Percentiles rank a stretch among this genome's conserved stretches.
phyloP scores from a whole-genome alignment of 2,888 invertebrate genomes.

The Sthenelais limicola region DNA sequence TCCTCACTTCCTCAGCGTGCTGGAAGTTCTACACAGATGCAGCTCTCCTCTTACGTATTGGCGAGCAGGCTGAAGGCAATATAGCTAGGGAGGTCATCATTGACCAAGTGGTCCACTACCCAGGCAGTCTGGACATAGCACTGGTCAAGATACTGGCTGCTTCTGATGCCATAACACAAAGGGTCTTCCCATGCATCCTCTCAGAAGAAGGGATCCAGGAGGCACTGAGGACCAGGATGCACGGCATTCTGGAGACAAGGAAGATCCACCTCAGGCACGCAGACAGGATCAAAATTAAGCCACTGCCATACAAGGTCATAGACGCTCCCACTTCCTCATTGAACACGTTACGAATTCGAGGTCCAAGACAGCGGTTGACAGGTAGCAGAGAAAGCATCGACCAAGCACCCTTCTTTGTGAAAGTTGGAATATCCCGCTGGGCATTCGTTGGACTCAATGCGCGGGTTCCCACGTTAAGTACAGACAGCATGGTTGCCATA shows the following conservation, averaged over 20 bases:
- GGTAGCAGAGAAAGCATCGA: neutral
- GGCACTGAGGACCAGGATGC: neutral
- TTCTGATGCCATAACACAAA: constrained; percentile 1
- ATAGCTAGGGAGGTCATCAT: constrained; percentile 8
- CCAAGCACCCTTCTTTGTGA: constrained; percentile 26
- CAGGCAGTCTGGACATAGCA: constrained; percentile 19
- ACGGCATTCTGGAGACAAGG: constrained; percentile 25
- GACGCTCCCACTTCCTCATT: constrained; percentile 6
- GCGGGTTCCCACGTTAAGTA: neutral
- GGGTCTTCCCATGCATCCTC: constrained; percentile 24
- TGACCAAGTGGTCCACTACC: constrained; percentile 26
- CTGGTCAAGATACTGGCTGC: constrained; percentile 12
- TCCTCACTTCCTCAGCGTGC: constrained; percentile 13
- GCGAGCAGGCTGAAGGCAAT: neutral
- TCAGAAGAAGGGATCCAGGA: constrained; percentile 12
- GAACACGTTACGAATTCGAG: constrained; percentile 1
- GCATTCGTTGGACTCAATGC: constrained; percentile 20
- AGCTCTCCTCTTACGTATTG: constrained; percentile 11
- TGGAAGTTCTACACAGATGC: constrained; percentile 35
- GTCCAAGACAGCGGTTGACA: neutral
- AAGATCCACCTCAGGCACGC: neutral
- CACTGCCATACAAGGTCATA: constrained; percentile 13
- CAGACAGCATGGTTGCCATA: neutral
- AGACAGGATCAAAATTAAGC: neutral
- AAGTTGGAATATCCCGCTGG: constrained; percentile 26